Percentiles rank a stretch among this genome's conserved stretches.
Evolutionary conservation across 2,113 vertebrate species (phyloP).

Genomic region (Calyptommatus sinebrachiatus): DNA sequence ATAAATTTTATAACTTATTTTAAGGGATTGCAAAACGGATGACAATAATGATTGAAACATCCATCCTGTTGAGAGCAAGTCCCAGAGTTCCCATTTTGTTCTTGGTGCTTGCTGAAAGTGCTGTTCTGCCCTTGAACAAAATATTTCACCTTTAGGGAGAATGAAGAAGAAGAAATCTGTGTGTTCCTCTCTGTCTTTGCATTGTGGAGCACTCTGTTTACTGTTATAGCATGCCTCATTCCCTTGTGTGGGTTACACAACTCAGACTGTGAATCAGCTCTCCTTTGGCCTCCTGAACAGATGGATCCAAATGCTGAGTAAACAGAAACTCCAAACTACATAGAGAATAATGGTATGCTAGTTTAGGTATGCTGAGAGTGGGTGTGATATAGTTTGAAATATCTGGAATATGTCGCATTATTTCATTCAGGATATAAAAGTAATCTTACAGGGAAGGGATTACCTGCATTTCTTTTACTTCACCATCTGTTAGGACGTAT

Average conservation of each 20-base stretch:
- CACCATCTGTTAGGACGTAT: background rate
- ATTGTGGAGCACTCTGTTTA: background rate
- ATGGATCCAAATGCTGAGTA: background rate
- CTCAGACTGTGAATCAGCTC: no score
- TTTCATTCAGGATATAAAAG: background rate
- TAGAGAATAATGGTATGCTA: background rate
- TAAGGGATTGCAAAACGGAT: slow-evolving; percentile 8
- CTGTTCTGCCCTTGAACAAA: background rate
- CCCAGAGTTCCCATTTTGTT: background rate
- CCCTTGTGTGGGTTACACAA: no score
- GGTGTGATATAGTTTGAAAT: background rate
- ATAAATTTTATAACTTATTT: slow-evolving; percentile 10
- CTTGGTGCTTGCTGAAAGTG: background rate
- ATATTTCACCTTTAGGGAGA: background rate
- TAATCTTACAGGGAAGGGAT: background rate
- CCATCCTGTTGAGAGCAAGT: background rate
- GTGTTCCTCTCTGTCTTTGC: background rate
- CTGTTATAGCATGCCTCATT: background rate
- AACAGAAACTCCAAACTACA: background rate
- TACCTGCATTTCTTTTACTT: background rate
- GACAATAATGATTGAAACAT: slow-evolving; percentile 2
- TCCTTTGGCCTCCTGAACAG: background rate
- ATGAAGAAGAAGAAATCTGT: background rate
- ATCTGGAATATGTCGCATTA: background rate
- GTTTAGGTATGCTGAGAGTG: background rate